Percentiles rank a stretch among this genome's conserved stretches.
Conservation (phyloP, 2,888 invertebrate genomes). For the Tillus elongatus region DNA sequence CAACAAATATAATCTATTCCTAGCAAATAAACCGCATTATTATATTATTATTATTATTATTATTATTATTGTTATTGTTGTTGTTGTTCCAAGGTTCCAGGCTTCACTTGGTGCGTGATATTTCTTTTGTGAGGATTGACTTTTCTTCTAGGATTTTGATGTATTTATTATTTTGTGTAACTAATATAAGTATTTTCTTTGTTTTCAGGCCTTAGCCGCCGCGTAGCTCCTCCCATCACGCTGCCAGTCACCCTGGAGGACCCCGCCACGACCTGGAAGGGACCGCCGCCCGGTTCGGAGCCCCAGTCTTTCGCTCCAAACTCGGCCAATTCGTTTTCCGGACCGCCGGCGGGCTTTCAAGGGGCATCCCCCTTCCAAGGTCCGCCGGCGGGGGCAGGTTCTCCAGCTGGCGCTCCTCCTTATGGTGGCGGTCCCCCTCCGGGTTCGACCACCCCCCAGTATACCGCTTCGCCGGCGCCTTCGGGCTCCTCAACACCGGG, state of each 20-base stretch:
- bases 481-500: slow-evolving; percentile 77
- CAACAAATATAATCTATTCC: too few relatives aligned
- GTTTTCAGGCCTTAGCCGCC: slow-evolving; percentile 73
- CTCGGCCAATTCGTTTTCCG: slow-evolving; percentile 53
- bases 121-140: too few relatives aligned
- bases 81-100: too few relatives aligned
- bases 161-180: too few relatives aligned
- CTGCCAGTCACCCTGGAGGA: slow-evolving; percentile 68
- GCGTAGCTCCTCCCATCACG: slow-evolving; percentile 57
- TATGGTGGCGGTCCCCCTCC: slow-evolving; percentile 63
- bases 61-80: too few relatives aligned
- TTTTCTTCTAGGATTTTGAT: too few relatives aligned
- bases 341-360: slow-evolving; percentile 48
- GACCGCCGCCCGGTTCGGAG: slow-evolving; percentile 57
- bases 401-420: slow-evolving; percentile 63
- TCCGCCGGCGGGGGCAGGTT: slow-evolving; percentile 65
- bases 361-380: slow-evolving; percentile 52
- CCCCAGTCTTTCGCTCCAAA: slow-evolving; percentile 57
- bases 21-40: too few relatives aligned
- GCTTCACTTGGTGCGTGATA: too few relatives aligned
- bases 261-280: slow-evolving; percentile 71
- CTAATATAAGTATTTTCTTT: slow-evolving; percentile 15
- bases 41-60: too few relatives aligned
- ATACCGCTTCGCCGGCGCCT: slow-evolving; percentile 78
- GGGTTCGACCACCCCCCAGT: slow-evolving; percentile 71